A percentile compares a stretch with the other conserved stretches of the same genome.
Conservation (phyloP, 2,113 vertebrate species). For the Actinemys pallida region DNA sequence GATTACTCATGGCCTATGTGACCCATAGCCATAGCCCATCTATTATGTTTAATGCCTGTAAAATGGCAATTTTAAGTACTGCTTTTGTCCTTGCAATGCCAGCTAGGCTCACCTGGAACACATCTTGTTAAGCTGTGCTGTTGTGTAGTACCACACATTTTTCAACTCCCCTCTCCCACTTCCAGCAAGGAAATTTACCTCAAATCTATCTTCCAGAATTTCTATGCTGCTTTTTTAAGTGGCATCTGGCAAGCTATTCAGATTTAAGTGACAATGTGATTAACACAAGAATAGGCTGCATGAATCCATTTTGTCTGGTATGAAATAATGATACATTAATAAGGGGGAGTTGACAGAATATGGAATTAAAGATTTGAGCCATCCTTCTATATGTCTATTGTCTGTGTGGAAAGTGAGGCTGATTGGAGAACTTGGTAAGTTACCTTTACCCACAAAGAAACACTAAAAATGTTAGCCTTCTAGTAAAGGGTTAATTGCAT, state of each 20-base stretch:
- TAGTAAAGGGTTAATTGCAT: not conserved
- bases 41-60: not conserved
- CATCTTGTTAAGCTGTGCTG: not conserved
- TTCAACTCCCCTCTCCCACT: not conserved
- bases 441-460: not conserved
- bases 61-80: not conserved
- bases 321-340: not conserved
- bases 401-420: rapidly evolving
- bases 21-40: not conserved
- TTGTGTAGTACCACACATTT: rapidly evolving
- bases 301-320: conserved; percentile 14
- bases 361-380: rapidly evolving
- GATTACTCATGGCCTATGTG: not conserved
- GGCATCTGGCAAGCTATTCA: not conserved
- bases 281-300: not conserved
- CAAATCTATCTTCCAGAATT: not conserved
- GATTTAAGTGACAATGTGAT: conserved; percentile 30
- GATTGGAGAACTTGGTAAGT: not conserved
- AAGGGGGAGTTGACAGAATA: not conserved
- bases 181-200: not conserved
- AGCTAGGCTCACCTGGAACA: not conserved
- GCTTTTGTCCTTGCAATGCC: not conserved
- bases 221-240: not conserved
- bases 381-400: rapidly evolving
- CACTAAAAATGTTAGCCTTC: too few relatives aligned